A percentile compares a stretch with the other conserved stretches of the same genome.
These are phyloP conservation scores for Oreonectes daqikongensis DNA, from an alignment of 2,797 vertebrate genomes.

Conservation along the genomic window DNA sequence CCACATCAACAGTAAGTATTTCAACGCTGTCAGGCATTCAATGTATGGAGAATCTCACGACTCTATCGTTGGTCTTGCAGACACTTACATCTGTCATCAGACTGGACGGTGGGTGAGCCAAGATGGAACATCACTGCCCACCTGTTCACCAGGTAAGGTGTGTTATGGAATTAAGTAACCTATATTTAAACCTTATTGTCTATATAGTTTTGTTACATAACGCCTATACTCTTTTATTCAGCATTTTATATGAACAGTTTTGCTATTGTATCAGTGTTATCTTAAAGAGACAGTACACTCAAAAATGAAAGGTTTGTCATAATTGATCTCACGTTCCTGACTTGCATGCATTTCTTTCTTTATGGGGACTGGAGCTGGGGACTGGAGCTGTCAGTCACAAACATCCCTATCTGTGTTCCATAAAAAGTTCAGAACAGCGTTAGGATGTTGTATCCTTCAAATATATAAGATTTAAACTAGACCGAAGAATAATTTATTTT, in stretches of 20 bases:
- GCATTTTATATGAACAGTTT: not conserved
- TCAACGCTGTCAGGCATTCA: not conserved
- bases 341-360: too few relatives aligned
- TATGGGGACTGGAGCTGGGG: too few relatives aligned
- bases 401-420: not conserved
- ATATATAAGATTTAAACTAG: not conserved
- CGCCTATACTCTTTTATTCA: not conserved
- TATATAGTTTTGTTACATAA: not conserved
- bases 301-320: too few relatives aligned
- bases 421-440: too few relatives aligned
- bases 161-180: not conserved
- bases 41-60: not conserved
- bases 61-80: conserved; percentile 64
- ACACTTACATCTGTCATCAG: conserved; percentile 78
- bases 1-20: conserved; percentile 76
- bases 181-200: not conserved
- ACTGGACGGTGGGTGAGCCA: conserved; percentile 81
- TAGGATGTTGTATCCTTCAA: too few relatives aligned
- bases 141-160: conserved; percentile 80
- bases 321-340: too few relatives aligned
- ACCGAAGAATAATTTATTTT: not conserved
- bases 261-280: too few relatives aligned
- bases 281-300: too few relatives aligned
- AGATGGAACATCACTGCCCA: conserved; percentile 72
- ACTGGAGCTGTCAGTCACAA: not conserved